A percentile compares a stretch with the other conserved stretches of the same genome.
Conservation (phyloP, 2,113 vertebrate genomes). For the Tichodroma muraria region DNA sequence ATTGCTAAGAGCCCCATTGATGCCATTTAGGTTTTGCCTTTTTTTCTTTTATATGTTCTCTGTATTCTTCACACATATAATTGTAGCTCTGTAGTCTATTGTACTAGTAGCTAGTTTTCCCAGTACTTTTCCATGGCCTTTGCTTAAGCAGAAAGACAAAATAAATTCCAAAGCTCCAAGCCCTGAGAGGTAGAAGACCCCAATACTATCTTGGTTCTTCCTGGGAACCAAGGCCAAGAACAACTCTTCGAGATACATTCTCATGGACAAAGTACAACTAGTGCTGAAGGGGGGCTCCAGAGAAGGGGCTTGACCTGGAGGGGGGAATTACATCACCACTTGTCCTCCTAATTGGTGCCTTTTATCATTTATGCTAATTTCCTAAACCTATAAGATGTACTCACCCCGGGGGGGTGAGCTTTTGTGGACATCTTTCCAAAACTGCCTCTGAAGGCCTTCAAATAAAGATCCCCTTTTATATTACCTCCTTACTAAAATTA, state of each 20-base stretch:
- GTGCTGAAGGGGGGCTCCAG: background rate
- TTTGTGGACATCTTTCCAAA: background rate
- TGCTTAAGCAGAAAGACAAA: background rate
- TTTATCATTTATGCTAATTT: background rate
- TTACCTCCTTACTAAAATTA: background rate
- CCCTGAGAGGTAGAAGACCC: no score
- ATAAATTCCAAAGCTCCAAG: background rate
- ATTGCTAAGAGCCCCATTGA: background rate
- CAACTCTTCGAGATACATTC: no score
- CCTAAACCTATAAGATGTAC: no score
- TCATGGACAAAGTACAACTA: no score
- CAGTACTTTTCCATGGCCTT: background rate
- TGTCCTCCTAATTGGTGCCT: background rate
- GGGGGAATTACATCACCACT: background rate
- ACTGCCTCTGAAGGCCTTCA: background rate
- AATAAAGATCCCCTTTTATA: background rate
- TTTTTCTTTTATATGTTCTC: background rate
- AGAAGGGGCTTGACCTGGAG: background rate
- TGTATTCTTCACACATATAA: background rate
- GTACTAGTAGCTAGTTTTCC: background rate
- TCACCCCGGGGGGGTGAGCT: background rate
- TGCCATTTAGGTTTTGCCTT: background rate
- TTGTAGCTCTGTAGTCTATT: background rate
- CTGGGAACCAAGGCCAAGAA: no score
- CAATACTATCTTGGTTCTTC: no score